Base-by-base conservation (phyloP, 2,888 invertebrate genomes). In the Lycophotia porphyrea region DNA sequence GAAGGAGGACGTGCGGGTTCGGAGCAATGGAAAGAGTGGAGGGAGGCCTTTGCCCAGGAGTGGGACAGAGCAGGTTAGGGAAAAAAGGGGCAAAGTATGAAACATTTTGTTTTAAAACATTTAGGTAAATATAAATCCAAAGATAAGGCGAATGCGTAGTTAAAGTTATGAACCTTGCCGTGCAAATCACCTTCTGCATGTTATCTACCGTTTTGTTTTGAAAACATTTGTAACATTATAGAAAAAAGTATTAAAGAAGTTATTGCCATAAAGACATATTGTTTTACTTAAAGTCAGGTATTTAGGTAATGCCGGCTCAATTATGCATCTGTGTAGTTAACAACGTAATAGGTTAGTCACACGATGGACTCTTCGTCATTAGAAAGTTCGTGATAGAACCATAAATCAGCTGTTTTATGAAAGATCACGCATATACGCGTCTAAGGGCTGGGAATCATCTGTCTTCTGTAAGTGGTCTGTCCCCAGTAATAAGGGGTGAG, bases 161-260 rank as follows among this genome's bases (percentile, higher is more conserved):
- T 36, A 36, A 21, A 60, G 60, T 34, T 60, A 60, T 31, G 31
- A 58, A 58, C 31, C 21, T 31, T 34, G 60, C 34, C 21, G 60
- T 27, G 24, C 47, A 36, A 63, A 3, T 49, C 27, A 52, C 9
- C 24, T 47, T 60, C 5, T 27, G 39, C 66, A 55, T 60, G 36
- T 67, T 39, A 36, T 42, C 18, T 39, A 31, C 34, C 11, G 21
- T 21, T 34, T 69, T 81, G 69, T 82, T 72, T 31, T 72, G 42
- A 69, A 70, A 81, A 82, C 78, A 76, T 39, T 39, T 63, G 70
- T 34, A 36, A 72, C 5, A 24, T 31, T 21, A n/a, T 4, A 47
- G 39, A 61, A 9, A 15, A 49, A 55, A 27, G 18, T 52, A 78
- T 52, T 34, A 1, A 36, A 68, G 52, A 82, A 60, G 55, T 70